Evolutionary conservation across 1,140 invertebrate genomes (phyloP).

Genomic region (Zaprionus africanus): DNA sequence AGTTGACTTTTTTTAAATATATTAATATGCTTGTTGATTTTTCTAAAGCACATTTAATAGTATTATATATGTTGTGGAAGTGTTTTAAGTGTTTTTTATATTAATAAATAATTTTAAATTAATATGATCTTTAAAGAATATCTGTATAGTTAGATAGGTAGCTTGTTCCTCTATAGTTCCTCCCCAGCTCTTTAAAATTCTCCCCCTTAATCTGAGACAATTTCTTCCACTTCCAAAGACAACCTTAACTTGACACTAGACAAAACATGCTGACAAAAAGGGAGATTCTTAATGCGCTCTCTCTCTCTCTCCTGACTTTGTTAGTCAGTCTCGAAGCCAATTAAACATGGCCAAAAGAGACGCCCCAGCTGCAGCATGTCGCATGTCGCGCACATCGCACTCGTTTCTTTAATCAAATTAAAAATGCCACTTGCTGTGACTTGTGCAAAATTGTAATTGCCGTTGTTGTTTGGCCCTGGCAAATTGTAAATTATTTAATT

Average conservation of each 20-base stretch:
- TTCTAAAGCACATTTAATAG: too few relatives aligned
- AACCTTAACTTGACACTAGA: background rate
- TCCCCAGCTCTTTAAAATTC: too few relatives aligned
- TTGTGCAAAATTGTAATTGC: conserved; percentile 43
- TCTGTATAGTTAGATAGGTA: too few relatives aligned
- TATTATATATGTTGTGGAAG: too few relatives aligned
- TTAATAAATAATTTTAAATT: too few relatives aligned
- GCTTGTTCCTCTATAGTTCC: too few relatives aligned
- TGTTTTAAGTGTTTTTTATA: too few relatives aligned
- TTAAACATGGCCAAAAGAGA: conserved; percentile 20
- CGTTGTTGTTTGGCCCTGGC: conserved; percentile 26
- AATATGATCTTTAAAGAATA: too few relatives aligned
- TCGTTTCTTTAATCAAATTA: conserved; percentile 42
- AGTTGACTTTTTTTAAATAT: background rate
- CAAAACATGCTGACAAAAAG: background rate
- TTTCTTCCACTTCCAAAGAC: background rate
- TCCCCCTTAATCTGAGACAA: background rate
- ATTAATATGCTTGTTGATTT: too few relatives aligned
- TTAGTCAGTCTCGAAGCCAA: conserved; percentile 25
- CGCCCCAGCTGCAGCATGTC: conserved; percentile 4
- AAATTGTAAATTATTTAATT: conserved; percentile 54
- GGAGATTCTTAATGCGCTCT: background rate
- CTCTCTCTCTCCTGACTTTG: background rate
- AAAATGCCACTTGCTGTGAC: conserved; percentile 48
- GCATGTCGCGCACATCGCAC: background rate